These are phyloP conservation scores for Mizuhopecten yessoensis DNA, from an alignment of 1,140 invertebrate genomes.

Conservation along the genomic window DNA sequence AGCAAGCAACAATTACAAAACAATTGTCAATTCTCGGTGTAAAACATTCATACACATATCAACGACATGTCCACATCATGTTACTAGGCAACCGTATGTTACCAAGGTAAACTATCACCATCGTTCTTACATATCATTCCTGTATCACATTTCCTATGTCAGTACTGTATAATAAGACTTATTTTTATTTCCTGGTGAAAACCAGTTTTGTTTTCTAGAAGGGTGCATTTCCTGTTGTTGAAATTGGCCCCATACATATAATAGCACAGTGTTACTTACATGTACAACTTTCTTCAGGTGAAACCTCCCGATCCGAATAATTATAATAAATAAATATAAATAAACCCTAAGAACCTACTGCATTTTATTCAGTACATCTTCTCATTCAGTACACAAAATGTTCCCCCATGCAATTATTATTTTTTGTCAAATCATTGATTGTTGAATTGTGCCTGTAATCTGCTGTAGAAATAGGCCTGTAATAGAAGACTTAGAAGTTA, in stretches of 20 bases:
- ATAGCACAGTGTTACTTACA: not conserved
- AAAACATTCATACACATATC: conserved; percentile 39
- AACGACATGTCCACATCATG: not conserved
- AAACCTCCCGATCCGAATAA: not conserved
- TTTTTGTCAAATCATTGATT: not conserved
- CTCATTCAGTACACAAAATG: not conserved
- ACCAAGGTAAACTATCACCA: conserved; percentile 3
- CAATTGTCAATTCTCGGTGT: not conserved
- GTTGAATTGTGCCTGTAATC: too few species aligned
- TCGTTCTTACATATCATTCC: not conserved
- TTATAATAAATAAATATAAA: conserved; percentile 5
- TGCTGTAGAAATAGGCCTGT: too few species aligned
- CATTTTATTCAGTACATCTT: not conserved
- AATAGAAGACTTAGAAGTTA: too few species aligned
- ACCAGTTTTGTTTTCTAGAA: not conserved
- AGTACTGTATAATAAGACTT: not conserved
- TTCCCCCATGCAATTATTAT: not conserved
- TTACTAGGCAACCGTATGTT: not conserved
- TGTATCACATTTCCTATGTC: not conserved
- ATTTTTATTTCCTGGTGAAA: not conserved
- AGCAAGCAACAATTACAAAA: conserved; percentile 38
- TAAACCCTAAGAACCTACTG: not conserved
- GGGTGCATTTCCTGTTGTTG: not conserved
- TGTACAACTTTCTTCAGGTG: not conserved
- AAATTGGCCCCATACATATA: conserved; percentile 20